Conservation (phyloP, 2,113 vertebrate genomes). For the Rhegmatorhina hoffmannsi region DNA sequence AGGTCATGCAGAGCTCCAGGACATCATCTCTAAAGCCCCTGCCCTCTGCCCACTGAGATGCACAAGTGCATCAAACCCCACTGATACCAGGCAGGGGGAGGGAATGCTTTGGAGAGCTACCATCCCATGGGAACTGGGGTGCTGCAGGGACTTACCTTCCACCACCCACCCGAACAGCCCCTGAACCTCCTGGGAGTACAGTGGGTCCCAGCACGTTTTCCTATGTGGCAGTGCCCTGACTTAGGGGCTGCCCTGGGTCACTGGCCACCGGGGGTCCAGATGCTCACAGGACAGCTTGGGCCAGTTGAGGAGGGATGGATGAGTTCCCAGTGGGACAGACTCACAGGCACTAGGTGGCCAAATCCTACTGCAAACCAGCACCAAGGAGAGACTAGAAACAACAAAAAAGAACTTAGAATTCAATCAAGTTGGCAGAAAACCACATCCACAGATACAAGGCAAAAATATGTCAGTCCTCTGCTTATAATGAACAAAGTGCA, state of each 20-base stretch:
- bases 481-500: not conserved
- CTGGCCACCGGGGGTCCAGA: not conserved
- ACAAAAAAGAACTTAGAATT: not conserved
- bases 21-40: not conserved
- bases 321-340: not conserved
- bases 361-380: not conserved
- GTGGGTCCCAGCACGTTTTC: not conserved
- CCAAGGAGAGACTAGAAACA: not conserved
- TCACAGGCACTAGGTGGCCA: not conserved
- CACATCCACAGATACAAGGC: not conserved
- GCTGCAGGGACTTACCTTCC: not conserved
- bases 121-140: not conserved
- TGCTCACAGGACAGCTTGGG: accelerated
- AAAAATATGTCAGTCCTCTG: not conserved
- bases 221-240: not conserved
- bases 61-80: not conserved
- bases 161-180: accelerated
- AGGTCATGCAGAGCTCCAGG: not conserved
- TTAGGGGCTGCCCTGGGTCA: not conserved
- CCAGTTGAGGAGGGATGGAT: not conserved
- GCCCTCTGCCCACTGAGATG: not conserved
- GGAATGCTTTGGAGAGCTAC: not conserved
- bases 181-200: not conserved
- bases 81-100: not conserved
- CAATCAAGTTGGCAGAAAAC: not conserved